These are phyloP conservation scores for Aphaenogaster ashmeadi DNA, from an alignment of 1,140 invertebrate species.

Conservation along the genomic window DNA sequence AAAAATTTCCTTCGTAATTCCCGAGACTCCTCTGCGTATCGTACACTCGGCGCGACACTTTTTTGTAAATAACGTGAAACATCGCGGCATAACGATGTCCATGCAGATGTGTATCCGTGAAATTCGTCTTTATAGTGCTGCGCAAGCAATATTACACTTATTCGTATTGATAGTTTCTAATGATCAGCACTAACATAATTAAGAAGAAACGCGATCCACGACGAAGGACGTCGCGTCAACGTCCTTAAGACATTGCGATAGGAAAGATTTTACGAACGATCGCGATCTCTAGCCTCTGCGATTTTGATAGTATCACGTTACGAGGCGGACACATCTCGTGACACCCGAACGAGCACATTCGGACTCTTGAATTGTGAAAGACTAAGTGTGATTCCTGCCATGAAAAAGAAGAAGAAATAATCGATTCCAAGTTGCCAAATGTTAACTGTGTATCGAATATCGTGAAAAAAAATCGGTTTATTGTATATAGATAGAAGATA, in stretches of 20 bases:
- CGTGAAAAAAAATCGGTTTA: slow-evolving; percentile 75
- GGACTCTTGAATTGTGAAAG: slow-evolving; percentile 66
- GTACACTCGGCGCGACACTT: slow-evolving; percentile 56
- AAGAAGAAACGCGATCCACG: not conserved
- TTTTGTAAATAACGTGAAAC: slow-evolving; percentile 74
- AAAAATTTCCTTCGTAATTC: slow-evolving; percentile 68
- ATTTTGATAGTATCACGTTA: slow-evolving; percentile 52
- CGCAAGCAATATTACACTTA: slow-evolving; percentile 77
- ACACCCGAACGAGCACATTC: slow-evolving; percentile 32
- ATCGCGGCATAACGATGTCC: slow-evolving; percentile 55
- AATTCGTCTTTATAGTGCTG: slow-evolving; percentile 63
- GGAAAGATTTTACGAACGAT: slow-evolving; percentile 19
- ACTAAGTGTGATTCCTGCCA: slow-evolving; percentile 83
- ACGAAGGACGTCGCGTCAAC: not conserved
- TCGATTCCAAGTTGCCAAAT: slow-evolving; percentile 81
- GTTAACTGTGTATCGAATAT: slow-evolving; percentile 74
- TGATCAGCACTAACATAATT: slow-evolving; percentile 72
- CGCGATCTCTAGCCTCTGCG: slow-evolving; percentile 31
- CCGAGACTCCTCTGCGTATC: slow-evolving; percentile 66
- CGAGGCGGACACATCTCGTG: not conserved
- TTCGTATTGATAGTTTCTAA: slow-evolving; percentile 72
- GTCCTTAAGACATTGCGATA: slow-evolving; percentile 26
- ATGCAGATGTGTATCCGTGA: slow-evolving; percentile 49
- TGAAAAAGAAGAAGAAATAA: slow-evolving; percentile 70
- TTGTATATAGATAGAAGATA: slow-evolving; percentile 83